These are phyloP conservation scores for Dermolepida albohirtum DNA, from an alignment of 2,888 invertebrate species.

Conservation along the genomic window DNA sequence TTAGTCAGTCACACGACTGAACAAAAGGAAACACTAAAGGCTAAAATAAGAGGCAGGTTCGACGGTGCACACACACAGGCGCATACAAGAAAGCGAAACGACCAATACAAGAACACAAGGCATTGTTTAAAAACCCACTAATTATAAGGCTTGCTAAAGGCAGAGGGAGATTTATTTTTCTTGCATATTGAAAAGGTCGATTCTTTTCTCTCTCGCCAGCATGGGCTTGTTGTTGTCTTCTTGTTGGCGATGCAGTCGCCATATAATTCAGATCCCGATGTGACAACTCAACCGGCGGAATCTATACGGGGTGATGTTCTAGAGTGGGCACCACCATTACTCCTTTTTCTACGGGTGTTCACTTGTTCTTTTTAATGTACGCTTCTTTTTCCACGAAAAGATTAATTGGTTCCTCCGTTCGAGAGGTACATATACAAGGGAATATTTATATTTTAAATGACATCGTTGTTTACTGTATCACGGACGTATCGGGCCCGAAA, in stretches of 20 bases:
- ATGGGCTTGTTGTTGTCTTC: conserved; percentile 60
- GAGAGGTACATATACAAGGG: conserved; percentile 5
- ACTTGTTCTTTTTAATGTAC: not conserved
- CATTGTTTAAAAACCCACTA: conserved; percentile 66
- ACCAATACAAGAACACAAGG: conserved; percentile 45
- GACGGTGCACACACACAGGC: conserved; percentile 10
- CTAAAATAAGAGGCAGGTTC: conserved; percentile 8
- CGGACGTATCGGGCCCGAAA: too few relatives aligned
- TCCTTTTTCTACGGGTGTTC: conserved; percentile 10
- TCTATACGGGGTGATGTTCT: conserved; percentile 43
- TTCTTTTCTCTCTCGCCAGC: conserved; percentile 42
- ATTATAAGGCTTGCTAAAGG: conserved; percentile 62
- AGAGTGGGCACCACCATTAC: conserved; percentile 24
- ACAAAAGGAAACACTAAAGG: conserved; percentile 16
- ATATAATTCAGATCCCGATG: conserved; percentile 64
- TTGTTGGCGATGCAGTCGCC: conserved; percentile 62
- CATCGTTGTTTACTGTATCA: conserved; percentile 9
- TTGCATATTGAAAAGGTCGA: conserved; percentile 63
- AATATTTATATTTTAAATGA: conserved; percentile 30
- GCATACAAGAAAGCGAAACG: not conserved
- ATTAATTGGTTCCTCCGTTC: conserved; percentile 25
- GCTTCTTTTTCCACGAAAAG: conserved; percentile 17
- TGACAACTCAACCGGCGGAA: conserved; percentile 57
- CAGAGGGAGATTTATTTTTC: conserved; percentile 65
- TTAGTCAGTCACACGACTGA: conserved; percentile 16